A percentile compares a stretch with the other conserved stretches of the same genome.
Conservation (phyloP, 1,140 invertebrate species). For the Bombus cullumanus region DNA sequence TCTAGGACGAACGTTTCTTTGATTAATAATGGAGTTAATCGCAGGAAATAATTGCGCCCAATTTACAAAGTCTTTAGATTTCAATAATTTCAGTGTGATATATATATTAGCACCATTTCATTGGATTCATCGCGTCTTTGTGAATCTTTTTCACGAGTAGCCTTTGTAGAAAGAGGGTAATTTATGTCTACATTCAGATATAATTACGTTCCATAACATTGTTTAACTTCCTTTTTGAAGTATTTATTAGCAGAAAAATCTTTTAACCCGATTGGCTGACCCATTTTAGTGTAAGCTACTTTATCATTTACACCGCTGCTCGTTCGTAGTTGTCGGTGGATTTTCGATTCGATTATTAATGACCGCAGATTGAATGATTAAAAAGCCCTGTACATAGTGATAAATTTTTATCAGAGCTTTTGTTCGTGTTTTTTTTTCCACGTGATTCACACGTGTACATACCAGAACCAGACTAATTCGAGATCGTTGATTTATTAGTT, state of each 20-base stretch:
- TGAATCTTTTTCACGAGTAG: background rate
- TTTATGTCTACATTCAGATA: constrained; percentile 13
- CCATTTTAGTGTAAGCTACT: constrained; percentile 29
- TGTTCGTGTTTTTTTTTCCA: background rate
- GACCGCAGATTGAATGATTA: background rate
- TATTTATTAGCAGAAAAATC: constrained; percentile 23
- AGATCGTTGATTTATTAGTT: background rate
- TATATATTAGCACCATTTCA: background rate
- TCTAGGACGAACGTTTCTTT: background rate
- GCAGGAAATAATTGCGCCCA: constrained; percentile 2
- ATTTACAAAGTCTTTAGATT: constrained; percentile 4
- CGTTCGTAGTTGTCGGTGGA: background rate
- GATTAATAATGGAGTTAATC: background rate
- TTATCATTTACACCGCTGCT: constrained; percentile 1
- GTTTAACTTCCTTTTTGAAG: constrained; percentile 10
- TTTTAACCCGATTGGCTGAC: constrained; percentile 33
- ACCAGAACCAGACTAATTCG: background rate
- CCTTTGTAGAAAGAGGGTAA: constrained; percentile 4
- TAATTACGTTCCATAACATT: constrained; percentile 35
- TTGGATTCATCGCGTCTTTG: background rate
- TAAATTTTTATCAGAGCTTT: background rate
- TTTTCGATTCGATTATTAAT: constrained; percentile 14
- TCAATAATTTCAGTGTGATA: background rate
- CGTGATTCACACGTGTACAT: background rate
- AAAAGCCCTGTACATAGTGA: background rate